Evolutionary conservation across 2,113 vertebrate species (phyloP).

Genomic region (Cariama cristata): DNA sequence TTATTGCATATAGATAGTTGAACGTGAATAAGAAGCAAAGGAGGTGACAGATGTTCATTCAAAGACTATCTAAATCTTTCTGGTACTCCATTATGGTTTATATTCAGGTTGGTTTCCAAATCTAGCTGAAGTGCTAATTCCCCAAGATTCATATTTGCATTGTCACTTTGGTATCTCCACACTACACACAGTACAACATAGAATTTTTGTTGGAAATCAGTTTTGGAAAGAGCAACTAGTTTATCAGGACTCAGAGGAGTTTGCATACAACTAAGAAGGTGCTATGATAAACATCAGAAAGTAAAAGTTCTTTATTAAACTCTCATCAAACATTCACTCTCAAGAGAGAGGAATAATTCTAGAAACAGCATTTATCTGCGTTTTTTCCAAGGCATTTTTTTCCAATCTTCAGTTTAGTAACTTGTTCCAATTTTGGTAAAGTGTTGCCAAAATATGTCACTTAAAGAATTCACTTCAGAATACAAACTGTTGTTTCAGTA

Average conservation of each 20-base stretch:
- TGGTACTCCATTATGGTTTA: background rate
- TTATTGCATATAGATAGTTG: background rate
- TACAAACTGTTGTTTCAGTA: background rate
- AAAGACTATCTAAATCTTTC: background rate
- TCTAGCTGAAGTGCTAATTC: background rate
- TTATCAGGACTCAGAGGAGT: background rate
- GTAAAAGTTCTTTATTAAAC: slow-evolving; percentile 2
- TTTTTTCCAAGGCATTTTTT: background rate
- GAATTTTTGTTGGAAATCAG: background rate
- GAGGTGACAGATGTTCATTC: background rate
- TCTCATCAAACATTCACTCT: background rate
- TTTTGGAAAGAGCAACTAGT: background rate
- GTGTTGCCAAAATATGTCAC: background rate
- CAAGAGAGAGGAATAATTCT: background rate
- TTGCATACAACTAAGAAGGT: background rate
- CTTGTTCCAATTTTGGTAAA: background rate
- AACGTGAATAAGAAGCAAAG: background rate
- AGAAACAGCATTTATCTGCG: background rate
- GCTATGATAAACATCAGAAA: background rate
- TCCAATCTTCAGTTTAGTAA: background rate
- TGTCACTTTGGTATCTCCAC: background rate
- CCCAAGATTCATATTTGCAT: background rate
- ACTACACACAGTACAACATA: fast-evolving
- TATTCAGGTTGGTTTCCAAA: background rate
- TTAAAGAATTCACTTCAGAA: background rate